These are phyloP conservation scores for Steinernema carpocapsae DNA, from an alignment of 2,888 invertebrate species.

Conservation along the genomic window DNA sequence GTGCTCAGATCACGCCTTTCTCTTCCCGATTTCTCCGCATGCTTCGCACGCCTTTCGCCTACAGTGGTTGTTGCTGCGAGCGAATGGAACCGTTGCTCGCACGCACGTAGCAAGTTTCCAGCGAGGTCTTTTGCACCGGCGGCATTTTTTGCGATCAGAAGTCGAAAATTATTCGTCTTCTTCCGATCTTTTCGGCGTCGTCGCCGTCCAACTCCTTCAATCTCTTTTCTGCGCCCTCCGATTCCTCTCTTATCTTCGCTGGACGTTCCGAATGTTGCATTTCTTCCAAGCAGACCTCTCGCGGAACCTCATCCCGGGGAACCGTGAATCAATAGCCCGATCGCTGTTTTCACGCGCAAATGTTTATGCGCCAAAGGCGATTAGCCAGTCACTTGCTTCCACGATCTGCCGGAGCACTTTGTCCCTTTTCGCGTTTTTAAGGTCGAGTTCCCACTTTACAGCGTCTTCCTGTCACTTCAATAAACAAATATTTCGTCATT, in stretches of 20 bases:
- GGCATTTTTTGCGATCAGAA: conserved; percentile 23
- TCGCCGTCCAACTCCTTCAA: too few species aligned
- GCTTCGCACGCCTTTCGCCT: conserved; percentile 9
- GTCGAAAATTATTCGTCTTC: neutral
- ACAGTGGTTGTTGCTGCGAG: neutral
- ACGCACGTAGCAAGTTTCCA: neutral
- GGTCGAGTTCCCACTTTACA: neutral
- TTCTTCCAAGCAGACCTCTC: too few species aligned
- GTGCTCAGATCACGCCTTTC: neutral
- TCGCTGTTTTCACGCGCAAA: neutral
- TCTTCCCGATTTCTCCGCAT: neutral
- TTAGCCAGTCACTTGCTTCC: neutral
- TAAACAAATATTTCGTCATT: conserved; percentile 26
- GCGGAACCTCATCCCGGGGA: neutral
- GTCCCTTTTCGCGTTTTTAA: neutral
- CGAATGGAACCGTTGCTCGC: conserved; percentile 3
- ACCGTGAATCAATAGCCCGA: neutral
- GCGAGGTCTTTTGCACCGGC: neutral
- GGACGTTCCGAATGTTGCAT: too few species aligned
- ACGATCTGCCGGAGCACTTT: neutral
- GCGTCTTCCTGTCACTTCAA: conserved; percentile 3
- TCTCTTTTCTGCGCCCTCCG: too few species aligned
- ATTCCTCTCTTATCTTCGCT: too few species aligned
- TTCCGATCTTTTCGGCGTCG: neutral
- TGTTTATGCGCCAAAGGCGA: neutral